A percentile compares a stretch with the other conserved stretches of the same genome.
Conservation (phyloP, 2,113 vertebrate species). For the Pelmatolapia mariae region DNA sequence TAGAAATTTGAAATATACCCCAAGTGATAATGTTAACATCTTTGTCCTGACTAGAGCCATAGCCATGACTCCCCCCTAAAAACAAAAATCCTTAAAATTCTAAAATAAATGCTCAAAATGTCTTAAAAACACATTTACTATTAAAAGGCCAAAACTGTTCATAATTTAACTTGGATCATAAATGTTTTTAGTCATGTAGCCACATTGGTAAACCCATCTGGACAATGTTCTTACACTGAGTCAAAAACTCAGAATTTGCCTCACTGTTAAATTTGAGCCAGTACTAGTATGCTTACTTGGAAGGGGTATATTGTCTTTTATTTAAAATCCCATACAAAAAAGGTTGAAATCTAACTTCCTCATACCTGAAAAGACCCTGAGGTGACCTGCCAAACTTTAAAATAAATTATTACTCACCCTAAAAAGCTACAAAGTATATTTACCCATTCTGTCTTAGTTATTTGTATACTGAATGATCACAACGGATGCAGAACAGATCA, state of each 20-base stretch:
- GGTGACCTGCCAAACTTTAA: not conserved
- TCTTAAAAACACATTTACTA: not conserved
- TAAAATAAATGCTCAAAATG: fast-evolving
- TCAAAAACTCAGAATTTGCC: not conserved
- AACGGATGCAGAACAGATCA: not conserved
- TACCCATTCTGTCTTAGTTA: not conserved
- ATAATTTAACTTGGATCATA: not conserved
- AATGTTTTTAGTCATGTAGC: not conserved
- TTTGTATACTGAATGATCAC: not conserved
- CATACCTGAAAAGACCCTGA: not conserved
- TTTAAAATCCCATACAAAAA: not conserved
- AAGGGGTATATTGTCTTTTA: fast-evolving
- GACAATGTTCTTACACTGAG: not conserved
- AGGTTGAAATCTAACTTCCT: not conserved
- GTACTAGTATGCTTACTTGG: not conserved
- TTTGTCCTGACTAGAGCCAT: fast-evolving
- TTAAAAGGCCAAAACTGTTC: fast-evolving
- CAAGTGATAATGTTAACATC: not conserved
- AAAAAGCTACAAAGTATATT: not conserved
- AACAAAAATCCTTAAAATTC: not conserved
- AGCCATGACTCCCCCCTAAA: not conserved
- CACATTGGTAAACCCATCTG: not conserved
- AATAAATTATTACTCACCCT: not conserved
- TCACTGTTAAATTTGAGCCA: not conserved
- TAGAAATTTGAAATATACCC: not conserved